Evolutionary conservation across 2,888 invertebrate genomes (phyloP).

Genomic region (Venusia cambrica): DNA sequence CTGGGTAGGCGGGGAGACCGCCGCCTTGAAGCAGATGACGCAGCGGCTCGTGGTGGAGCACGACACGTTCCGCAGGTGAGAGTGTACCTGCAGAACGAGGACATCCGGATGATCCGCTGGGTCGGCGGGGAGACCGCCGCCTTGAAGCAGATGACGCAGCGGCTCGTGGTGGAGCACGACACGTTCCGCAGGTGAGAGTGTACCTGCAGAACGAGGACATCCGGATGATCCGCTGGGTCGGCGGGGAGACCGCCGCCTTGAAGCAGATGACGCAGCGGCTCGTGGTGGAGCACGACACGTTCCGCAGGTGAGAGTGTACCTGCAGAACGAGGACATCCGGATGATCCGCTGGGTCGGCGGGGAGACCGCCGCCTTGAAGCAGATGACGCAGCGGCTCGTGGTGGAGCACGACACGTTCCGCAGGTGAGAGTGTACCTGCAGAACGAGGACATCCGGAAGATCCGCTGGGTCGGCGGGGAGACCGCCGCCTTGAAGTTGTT

Average conservation of each 20-base stretch:
- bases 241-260: constrained; percentile 84
- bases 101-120: constrained; percentile 80
- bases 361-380: no score
- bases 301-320: constrained; percentile 64
- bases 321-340: no score
- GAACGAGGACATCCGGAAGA: no score
- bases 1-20: constrained; percentile 85
- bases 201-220: no score
- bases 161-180: constrained; percentile 79
- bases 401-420: no score
- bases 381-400: no score
- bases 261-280: constrained; percentile 80
- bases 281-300: constrained; percentile 76
- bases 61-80: constrained; percentile 70
- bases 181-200: constrained; percentile 71
- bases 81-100: no score
- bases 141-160: constrained; percentile 76
- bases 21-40: constrained; percentile 80
- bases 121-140: constrained; percentile 85
- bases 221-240: constrained; percentile 81
- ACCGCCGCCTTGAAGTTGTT: no score
- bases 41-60: constrained; percentile 80
- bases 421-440: no score
- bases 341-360: no score
- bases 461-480: no score